phyloP scores from a whole-genome alignment of 2,797 vertebrate species.

The Phaenicophaeus curvirostris region DNA sequence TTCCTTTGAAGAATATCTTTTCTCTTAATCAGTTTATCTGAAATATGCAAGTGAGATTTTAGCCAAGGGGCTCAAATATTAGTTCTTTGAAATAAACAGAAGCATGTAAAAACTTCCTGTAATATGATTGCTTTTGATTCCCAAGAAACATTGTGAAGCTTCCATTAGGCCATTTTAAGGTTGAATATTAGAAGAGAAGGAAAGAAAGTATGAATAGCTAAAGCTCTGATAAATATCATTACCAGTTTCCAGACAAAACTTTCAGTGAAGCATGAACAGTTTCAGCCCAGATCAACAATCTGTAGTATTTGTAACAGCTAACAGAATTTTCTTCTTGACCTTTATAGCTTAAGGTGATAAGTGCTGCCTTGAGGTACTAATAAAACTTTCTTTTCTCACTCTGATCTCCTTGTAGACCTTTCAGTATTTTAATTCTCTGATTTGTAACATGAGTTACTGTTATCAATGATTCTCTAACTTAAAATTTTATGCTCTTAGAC shows the following conservation, averaged over 20 bases:
- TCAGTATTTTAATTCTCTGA: background rate
- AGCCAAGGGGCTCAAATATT: background rate
- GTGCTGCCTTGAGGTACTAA: background rate
- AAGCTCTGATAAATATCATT: background rate
- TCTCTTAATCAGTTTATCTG: background rate
- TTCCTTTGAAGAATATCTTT: background rate
- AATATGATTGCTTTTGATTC: background rate
- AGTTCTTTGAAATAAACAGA: background rate
- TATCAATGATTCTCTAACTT: constrained; percentile 24
- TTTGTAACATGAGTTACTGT: background rate
- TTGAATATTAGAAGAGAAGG: background rate
- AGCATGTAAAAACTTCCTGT: background rate
- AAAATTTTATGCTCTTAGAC: constrained; percentile 75
- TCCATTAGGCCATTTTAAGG: background rate
- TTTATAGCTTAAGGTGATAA: background rate
- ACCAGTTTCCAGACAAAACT: background rate
- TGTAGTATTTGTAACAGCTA: background rate
- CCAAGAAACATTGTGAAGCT: background rate
- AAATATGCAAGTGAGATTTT: background rate
- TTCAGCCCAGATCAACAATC: background rate
- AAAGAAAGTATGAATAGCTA: background rate
- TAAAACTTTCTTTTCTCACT: background rate
- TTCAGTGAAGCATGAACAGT: background rate
- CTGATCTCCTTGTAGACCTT: background rate
- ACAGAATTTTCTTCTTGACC: background rate